Conservation (phyloP, 1,140 invertebrate species). For the Drosophila repleta region DNA sequence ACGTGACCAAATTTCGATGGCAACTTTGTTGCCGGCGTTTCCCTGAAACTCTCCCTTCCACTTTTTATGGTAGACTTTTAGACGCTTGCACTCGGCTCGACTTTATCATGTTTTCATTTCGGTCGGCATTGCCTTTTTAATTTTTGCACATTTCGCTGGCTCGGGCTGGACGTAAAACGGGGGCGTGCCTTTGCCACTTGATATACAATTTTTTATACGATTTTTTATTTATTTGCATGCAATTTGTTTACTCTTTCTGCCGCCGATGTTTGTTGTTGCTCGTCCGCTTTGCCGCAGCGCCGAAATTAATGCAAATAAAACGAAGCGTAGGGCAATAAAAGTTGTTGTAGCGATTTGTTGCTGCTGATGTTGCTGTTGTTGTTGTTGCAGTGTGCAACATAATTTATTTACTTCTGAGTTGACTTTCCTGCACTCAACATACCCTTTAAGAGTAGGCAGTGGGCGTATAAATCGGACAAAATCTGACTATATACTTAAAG, state of each 20-base stretch:
- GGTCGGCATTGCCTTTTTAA: constrained; percentile 62
- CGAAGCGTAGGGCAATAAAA: constrained; percentile 61
- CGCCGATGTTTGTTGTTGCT: constrained; percentile 16
- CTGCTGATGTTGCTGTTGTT: constrained; percentile 25
- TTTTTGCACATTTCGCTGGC: constrained; percentile 56
- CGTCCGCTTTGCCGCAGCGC: constrained; percentile 30
- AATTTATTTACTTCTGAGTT: constrained; percentile 69
- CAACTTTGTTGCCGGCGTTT: constrained; percentile 54
- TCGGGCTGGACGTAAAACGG: background rate
- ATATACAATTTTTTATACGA: constrained; percentile 45
- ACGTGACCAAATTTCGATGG: constrained; percentile 78
- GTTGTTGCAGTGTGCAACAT: constrained; percentile 50
- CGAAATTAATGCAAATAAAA: constrained; percentile 73
- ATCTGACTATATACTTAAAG: no score
- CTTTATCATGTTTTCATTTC: constrained; percentile 72
- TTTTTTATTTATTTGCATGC: constrained; percentile 36
- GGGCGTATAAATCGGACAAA: no score
- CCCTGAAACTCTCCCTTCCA: background rate
- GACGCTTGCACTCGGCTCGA: constrained; percentile 44
- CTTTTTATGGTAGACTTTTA: constrained; percentile 16
- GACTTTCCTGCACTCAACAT: constrained; percentile 42
- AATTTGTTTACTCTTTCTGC: constrained; percentile 15
- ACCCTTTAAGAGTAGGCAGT: constrained; percentile 3
- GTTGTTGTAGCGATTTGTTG: constrained; percentile 47
- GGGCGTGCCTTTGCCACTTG: constrained; percentile 15